phyloP scores from a whole-genome alignment of 2,113 vertebrate genomes.

The Macrotis lagotis region DNA sequence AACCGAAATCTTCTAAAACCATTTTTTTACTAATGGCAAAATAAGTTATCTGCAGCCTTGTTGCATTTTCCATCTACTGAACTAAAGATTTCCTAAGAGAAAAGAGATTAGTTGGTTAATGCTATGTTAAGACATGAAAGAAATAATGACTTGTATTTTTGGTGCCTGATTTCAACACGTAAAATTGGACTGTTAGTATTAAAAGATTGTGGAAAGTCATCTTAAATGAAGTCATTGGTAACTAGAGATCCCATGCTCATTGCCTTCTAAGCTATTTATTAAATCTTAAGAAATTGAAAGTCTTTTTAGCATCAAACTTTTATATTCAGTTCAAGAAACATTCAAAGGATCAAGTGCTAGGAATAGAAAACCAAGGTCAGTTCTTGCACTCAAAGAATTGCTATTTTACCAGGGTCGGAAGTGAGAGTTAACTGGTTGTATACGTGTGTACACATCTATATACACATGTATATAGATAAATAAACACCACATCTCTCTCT shows the following conservation, averaged over 20 bases:
- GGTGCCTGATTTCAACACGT: constrained; percentile 18
- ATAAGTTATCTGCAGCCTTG: constrained; percentile 57
- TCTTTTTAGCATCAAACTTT: constrained; percentile 8
- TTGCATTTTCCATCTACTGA: constrained; percentile 28
- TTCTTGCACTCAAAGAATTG: neutral
- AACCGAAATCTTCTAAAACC: constrained; percentile 43
- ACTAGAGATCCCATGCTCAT: neutral
- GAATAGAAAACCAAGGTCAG: neutral
- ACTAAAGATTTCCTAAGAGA: constrained; percentile 33
- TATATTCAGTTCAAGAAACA: neutral
- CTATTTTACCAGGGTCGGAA: neutral
- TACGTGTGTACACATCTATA: neutral
- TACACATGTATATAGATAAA: neutral
- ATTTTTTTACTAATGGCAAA: constrained; percentile 61
- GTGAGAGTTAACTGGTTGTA: neutral
- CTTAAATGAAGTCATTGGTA: neutral
- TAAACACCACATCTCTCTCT: neutral
- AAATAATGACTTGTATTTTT: neutral
- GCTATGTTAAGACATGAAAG: constrained; percentile 25
- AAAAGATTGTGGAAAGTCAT: neutral
- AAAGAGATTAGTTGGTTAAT: constrained; percentile 9
- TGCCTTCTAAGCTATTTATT: neutral
- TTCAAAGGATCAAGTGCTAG: neutral
- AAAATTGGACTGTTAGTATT: constrained; percentile 20
- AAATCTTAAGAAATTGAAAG: neutral